Evolutionary conservation across 2,113 vertebrate species (phyloP), one percentile per base, ranked within the genome.

Genomic region (Plestiodon gilberti): DNA sequence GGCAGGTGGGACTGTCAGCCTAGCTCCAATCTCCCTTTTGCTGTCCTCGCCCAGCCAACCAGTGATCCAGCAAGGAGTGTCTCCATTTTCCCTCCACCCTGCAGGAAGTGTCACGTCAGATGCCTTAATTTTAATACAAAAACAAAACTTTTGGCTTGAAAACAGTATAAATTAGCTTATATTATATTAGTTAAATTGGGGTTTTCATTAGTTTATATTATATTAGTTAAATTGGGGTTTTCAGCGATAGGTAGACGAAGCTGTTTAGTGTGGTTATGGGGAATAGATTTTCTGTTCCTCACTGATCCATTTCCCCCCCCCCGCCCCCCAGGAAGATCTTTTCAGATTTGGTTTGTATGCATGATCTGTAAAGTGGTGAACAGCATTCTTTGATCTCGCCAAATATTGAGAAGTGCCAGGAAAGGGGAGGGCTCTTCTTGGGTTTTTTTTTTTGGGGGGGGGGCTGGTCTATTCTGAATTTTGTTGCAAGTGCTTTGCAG

Each of bases 381-480:
- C 95, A 95, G 94, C 43, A 93, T 93, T 88, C 93, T 97, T 97
- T 97, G 95, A 96, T 96, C 95, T 96, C 88, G 80, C 94, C 95
- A 95, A 95, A 95, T 95, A 97, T 95, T 92, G 95, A 95, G 91
- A 92, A 93, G 90, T 93, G 93, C 91, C 93, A 94, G 93, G 92
- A 94, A 81, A 93, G 90, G 91, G 90, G 92, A 93, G 90, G 88
- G 84, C 78, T 83, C 85, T 91, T 90, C 43, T 25, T 35, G 22
- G 0, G 1, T 22, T 22, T 13, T 4, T 55, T 55, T 14, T 22
- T 25, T 15, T 18, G 8, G 20, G 48, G 22, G 3, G 76, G 61
- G 86, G 87, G 84, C 89, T 86, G 89, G 87, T 87, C 85, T 81
- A 87, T 92, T 79, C 84, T 43, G 88, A 90, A 89, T 62, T 85